Evolutionary conservation across 2,888 invertebrate genomes (phyloP), one percentile per base, ranked within the genome.

Genomic region (Brachynemurus nebulosus): DNA sequence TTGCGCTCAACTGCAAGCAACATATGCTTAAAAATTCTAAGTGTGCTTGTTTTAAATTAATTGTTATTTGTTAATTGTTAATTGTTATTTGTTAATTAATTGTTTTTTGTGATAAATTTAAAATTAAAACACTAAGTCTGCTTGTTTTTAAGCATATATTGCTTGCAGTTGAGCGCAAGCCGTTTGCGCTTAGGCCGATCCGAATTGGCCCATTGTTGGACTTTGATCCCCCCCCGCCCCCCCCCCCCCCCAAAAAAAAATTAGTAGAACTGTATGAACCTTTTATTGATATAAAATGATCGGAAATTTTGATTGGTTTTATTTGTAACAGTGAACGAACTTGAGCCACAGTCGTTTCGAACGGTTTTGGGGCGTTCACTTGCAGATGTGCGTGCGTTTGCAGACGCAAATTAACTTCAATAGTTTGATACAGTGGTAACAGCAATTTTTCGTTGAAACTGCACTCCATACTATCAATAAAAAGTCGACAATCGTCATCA

Each of bases 351-450:
- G 71, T 71, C 6, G 68, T 63, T 51, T 76, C 72, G 57, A 86
- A 83, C 1, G 89, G 86, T 61, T 82, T 82, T 7, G 71, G 67
- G 3, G 76, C 73, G 52, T 80, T 78, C 19, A 83, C 59, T 55
- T 91, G 85, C 30, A 96, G 70, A 65, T 95, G 93, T 1, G 86
- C 78, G 64, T 97, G 92, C 34, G 90, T 91, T 55, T 91, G 89
- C 21, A 96, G 67, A 16, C 98, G 78, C 42, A 98, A 70, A 62
- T 92, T 90, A 1, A 85, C 92, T 68, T 98, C 98, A 50, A 97
- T 80, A 55, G 83, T 78, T 54, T 83, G 81, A 59, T 91, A 89
- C 21, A 91, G 66, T 33, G 80, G 83, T 51, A 78, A 71, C 20
- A 84, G 62, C 38, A 83, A 66, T 55, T 71, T 69, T 40, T 69